A percentile compares a stretch with the other conserved stretches of the same genome.
Conservation (phyloP, 1,140 invertebrate species). For the Yoshiicerus persimilis region DNA sequence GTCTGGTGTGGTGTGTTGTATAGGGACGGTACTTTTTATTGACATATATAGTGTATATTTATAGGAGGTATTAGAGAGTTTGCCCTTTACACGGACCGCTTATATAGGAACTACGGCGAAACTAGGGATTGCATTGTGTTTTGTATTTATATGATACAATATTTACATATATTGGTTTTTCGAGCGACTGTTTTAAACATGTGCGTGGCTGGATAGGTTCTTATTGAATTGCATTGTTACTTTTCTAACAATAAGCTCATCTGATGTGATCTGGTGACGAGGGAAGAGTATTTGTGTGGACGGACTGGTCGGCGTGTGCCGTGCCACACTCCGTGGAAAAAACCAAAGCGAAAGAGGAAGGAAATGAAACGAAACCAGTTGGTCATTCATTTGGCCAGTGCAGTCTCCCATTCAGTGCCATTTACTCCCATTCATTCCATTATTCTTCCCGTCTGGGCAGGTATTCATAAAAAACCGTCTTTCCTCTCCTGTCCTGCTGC, state of each 20-base stretch:
- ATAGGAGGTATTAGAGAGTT: no score
- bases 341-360: not conserved
- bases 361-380: constrained; percentile 1
- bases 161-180: not conserved
- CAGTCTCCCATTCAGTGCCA: not conserved
- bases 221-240: not conserved
- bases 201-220: not conserved
- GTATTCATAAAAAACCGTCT: not conserved
- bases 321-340: not conserved
- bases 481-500: not conserved
- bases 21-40: no score
- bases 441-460: not conserved
- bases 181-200: not conserved
- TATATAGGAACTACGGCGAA: no score
- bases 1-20: no score
- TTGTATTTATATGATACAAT: not conserved
- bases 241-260: not conserved
- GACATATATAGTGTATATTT: no score
- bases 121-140: no score
- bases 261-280: not conserved
- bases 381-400: not conserved
- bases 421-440: not conserved
- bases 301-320: not conserved
- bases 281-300: not conserved
- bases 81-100: no score